phyloP scores from a whole-genome alignment of 2,888 invertebrate species.

The Catocala fraxini region DNA sequence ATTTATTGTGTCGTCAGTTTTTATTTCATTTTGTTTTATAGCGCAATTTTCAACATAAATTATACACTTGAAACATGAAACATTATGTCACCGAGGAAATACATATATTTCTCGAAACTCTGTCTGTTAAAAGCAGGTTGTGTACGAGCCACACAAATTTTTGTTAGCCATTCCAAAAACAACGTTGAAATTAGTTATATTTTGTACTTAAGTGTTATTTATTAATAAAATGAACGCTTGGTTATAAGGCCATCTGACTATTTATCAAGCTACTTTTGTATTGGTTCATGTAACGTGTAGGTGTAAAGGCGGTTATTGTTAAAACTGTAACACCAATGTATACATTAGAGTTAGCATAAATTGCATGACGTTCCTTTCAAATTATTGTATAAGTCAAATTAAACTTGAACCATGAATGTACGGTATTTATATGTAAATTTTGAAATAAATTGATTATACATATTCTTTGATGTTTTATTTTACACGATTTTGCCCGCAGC shows the following conservation, averaged over 20 bases:
- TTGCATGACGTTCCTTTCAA: slow-evolving; percentile 46
- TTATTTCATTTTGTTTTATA: slow-evolving; percentile 7
- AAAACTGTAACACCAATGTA: slow-evolving; percentile 28
- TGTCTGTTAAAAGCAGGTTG: too few relatives aligned
- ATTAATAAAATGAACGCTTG: slow-evolving; percentile 42
- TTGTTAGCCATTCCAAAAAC: slow-evolving; percentile 50
- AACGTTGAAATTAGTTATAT: slow-evolving; percentile 47
- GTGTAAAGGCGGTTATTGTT: slow-evolving; percentile 11
- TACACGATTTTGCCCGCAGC: neutral
- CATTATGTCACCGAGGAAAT: too few relatives aligned
- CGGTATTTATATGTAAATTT: slow-evolving; percentile 67
- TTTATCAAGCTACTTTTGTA: slow-evolving; percentile 27
- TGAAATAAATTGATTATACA: slow-evolving; percentile 62
- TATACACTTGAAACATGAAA: too few relatives aligned
- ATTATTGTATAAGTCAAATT: slow-evolving; percentile 46
- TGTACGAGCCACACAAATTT: slow-evolving; percentile 11
- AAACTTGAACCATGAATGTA: slow-evolving; percentile 46
- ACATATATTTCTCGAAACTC: too few relatives aligned
- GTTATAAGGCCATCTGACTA: slow-evolving; percentile 14
- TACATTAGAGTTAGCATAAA: slow-evolving; percentile 39
- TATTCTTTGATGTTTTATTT: slow-evolving; percentile 14
- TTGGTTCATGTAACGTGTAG: slow-evolving; percentile 26
- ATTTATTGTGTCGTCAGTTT: slow-evolving; percentile 26
- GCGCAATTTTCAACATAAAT: neutral
- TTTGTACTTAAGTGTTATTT: slow-evolving; percentile 51